Base-by-base conservation (phyloP, 1,140 invertebrate species). In the Neelides sp. region DNA sequence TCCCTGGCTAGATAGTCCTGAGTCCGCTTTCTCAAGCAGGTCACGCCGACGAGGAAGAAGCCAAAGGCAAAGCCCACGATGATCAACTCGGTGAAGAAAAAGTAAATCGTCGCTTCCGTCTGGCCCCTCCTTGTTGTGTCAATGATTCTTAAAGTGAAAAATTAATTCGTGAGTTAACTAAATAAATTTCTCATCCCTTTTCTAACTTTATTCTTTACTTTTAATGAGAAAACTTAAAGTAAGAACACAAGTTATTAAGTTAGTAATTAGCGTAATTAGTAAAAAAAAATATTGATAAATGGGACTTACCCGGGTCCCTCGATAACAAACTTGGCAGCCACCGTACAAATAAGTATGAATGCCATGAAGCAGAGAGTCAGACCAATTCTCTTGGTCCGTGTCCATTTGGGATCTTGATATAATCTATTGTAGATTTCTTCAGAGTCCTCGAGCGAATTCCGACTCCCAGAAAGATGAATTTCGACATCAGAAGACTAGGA, bases 331-430 rank as follows among this genome's bases (percentile, higher is more conserved):
- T 58, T 58, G 2, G 52, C 52, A 27, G 30, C 46, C 24, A 58
- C 53, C 13, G 50, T 50, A 8, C 50, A 19, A 15, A 59, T 36
- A 19, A 59, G 42, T 22, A 59, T 53, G 36, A 59, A 59, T 30
- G 52, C 53, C 35, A 55, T 44, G 50, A 59, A 59, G 26, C 57
- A 59, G 3, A 59, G 47, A 4, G 46, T 48, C 12, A 59, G 47
- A 12, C 57, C 57, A 19, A 59, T 28, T 22, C 46, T 10, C 41
- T 59, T 59, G 27, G 53, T 53, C 4, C 55, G 45, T 1, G 28
- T 40, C 54, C 54, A 56, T 22, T 41, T 39, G 5, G 54, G 49
- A 39, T 56, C 54, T 15, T 44, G n/a, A n/a, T n/a, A n/a, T n/a
- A n/a, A n/a, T n/a, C n/a, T n/a, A n/a, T n/a, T n/a, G n/a, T n/a